Conservation (phyloP, 2,888 invertebrate genomes). For the Epistrophella euchroma region DNA sequence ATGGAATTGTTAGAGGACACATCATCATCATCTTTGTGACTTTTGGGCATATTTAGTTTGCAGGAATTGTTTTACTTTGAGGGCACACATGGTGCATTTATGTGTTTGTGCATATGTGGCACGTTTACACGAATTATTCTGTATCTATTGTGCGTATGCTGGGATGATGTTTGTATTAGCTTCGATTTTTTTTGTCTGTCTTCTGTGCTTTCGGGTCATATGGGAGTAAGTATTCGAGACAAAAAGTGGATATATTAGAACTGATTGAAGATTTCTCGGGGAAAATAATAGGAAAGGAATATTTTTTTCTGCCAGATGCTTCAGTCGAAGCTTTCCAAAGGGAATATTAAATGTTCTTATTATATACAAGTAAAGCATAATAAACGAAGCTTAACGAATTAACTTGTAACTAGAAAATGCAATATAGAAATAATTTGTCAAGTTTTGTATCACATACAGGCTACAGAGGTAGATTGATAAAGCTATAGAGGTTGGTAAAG, state of each 20-base stretch:
- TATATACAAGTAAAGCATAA: neutral
- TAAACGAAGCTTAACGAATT: neutral
- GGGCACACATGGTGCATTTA: slow-evolving; percentile 20
- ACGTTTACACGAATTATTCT: slow-evolving; percentile 50
- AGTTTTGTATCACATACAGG: too few relatives aligned
- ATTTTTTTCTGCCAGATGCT: neutral
- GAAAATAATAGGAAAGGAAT: slow-evolving; percentile 57
- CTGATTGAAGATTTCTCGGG: slow-evolving; percentile 19
- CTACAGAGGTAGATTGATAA: too few relatives aligned
- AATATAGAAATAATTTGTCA: too few relatives aligned
- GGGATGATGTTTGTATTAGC: slow-evolving; percentile 34
- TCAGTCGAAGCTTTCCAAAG: neutral
- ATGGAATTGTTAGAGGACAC: slow-evolving; percentile 32
- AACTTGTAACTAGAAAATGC: too few relatives aligned
- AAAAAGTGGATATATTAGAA: neutral
- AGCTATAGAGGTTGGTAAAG: too few relatives aligned
- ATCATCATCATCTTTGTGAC: slow-evolving; percentile 10
- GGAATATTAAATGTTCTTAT: neutral
- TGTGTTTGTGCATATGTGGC: slow-evolving; percentile 30
- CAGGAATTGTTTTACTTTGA: slow-evolving; percentile 38
- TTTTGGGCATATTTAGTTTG: slow-evolving; percentile 42
- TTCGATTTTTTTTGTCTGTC: slow-evolving; percentile 1
- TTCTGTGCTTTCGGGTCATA: slow-evolving; percentile 10
- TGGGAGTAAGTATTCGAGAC: slow-evolving; percentile 17
- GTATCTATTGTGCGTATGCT: slow-evolving; percentile 49